Base-by-base conservation (phyloP, 2,888 invertebrate genomes). In the Nemotelus nigrinus region DNA sequence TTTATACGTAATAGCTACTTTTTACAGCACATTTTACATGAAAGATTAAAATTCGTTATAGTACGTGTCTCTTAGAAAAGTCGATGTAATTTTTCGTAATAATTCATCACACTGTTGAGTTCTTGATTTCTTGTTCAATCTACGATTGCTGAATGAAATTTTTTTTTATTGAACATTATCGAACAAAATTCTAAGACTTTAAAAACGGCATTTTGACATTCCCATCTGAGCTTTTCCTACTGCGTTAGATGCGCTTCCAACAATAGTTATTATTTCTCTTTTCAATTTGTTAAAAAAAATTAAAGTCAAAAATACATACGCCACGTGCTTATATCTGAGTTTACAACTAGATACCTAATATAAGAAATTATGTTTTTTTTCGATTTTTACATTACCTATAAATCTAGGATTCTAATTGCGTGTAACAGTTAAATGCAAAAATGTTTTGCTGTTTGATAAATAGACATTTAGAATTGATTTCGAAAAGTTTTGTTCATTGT, bases 81-180 rank as follows among this genome's bases (percentile, higher is more conserved):
- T 74, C 63, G 74, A 74, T 74, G 74, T 74, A 47, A 39, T 74
- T 74, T 60, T 25, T 55, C 70, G 41, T 41, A 53, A n/a, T 72
- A 25, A 7, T 47, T 8, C 43, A 74, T 74, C 74, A 74, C 74
- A 74, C 74, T 60, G 47, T 60, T 74, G 74, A 74, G 74, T 74
- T 74, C 74, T 74, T 74, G 53, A 43, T 7, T 55, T 10, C 43
- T 10, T 45, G 47, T 68, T 25, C n/a, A 39, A 68, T 60, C 41
- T 43, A 68, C 50, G 50, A 50, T 39, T 48, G 47, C 45, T 10
- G 47, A n/a, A n/a, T 58, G 8, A 50, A 41, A 63, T 63, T 58
- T 58, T n/a, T n/a, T 58, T n/a, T 58, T n/a, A 58, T 58, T n/a
- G 10, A 7, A 5, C 25, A 25, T 25, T 25, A 25, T 25, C 25